Evolutionary conservation across 2,888 invertebrate species (phyloP).

Genomic region (Sialis lutaria): DNA sequence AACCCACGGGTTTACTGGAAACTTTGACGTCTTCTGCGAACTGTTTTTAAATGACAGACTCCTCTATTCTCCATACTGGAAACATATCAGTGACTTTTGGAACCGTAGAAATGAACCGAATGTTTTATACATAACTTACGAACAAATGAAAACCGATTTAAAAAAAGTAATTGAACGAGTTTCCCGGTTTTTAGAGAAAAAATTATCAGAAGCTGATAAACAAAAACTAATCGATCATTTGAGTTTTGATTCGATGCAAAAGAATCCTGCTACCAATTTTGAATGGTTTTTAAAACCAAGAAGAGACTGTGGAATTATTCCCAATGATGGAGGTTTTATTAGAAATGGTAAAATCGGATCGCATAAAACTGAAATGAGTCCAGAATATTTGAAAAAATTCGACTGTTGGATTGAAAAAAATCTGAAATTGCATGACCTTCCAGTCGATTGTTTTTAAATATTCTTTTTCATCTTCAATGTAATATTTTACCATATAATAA

Average conservation of each 20-base stretch:
- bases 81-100: slow-evolving; percentile 16
- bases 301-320: no score
- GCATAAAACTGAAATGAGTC: no score
- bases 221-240: slow-evolving; percentile 26
- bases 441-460: no score
- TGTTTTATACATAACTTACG: slow-evolving; percentile 17
- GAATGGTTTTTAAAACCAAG: slow-evolving; percentile 8
- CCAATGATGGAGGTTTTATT: no score
- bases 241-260: slow-evolving; percentile 32
- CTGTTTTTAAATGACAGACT: slow-evolving; percentile 15
- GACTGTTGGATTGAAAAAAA: no score
- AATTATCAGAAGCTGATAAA: slow-evolving; percentile 19
- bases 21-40: slow-evolving; percentile 11
- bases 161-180: slow-evolving; percentile 23
- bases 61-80: slow-evolving; percentile 18
- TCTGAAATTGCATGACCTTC: no score
- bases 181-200: slow-evolving; percentile 24
- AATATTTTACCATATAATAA: no score
- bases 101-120: slow-evolving; percentile 12
- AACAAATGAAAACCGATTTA: slow-evolving; percentile 24
- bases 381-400: no score
- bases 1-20: slow-evolving; percentile 11
- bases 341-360: no score
- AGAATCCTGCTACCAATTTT: slow-evolving; percentile 28
- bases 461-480: no score